Percentiles rank a stretch among this genome's conserved stretches.
These are phyloP conservation scores for Bos indicus DNA, from an alignment of 2,113 vertebrate genomes.

Conservation along the genomic window DNA sequence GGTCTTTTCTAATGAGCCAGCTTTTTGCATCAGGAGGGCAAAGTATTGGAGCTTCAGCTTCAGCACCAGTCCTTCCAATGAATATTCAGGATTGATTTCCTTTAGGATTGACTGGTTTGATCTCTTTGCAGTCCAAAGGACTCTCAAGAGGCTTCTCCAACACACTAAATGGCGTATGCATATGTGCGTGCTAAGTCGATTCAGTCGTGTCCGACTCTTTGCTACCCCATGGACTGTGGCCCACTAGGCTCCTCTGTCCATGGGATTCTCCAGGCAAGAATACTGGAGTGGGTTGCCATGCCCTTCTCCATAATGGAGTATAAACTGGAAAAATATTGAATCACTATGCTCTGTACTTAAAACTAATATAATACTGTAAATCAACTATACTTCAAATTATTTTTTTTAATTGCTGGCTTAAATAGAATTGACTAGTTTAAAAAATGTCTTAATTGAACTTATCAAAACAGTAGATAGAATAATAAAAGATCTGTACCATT, in stretches of 20 bases:
- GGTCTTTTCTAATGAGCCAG: background rate
- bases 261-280: background rate
- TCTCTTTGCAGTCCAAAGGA: background rate
- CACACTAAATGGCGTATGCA: background rate
- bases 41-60: background rate
- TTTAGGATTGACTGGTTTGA: background rate
- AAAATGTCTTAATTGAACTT: slow-evolving; percentile 7
- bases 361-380: background rate
- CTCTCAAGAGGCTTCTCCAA: background rate
- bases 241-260: background rate
- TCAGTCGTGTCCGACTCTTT: background rate
- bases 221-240: background rate
- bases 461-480: background rate
- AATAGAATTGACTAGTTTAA: background rate
- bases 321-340: background rate
- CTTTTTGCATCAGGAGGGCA: background rate
- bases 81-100: background rate
- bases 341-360: background rate
- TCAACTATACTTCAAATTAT: background rate
- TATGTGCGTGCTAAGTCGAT: background rate
- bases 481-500: background rate
- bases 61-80: background rate
- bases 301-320: background rate
- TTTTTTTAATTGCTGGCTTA: background rate
- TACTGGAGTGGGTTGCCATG: background rate